These are phyloP conservation scores for Liparis tanakae DNA, from an alignment of 2,797 vertebrate species.

Conservation along the genomic window DNA sequence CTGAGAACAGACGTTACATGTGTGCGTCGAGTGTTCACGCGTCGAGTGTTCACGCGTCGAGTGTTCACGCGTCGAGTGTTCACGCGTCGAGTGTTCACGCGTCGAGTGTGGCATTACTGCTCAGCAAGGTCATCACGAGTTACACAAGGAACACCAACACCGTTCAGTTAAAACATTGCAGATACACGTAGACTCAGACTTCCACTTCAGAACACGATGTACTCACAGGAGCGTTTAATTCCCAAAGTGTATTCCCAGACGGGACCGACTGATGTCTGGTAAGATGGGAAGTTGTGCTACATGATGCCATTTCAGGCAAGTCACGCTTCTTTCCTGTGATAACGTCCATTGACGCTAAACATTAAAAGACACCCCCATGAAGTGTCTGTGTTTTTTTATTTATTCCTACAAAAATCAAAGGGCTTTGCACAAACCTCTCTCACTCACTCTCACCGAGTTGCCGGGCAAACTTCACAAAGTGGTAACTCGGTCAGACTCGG, in stretches of 20 bases:
- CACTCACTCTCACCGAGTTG: too few species aligned
- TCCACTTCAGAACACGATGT: background rate
- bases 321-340: background rate
- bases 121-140: background rate
- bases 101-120: slow-evolving; percentile 7
- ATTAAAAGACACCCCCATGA: background rate
- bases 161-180: background rate
- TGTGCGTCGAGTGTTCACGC: background rate
- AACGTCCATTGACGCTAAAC: background rate
- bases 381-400: background rate
- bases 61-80: background rate
- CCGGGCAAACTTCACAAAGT: too few species aligned
- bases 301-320: background rate
- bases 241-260: rapidly evolving
- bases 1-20: slow-evolving; percentile 3
- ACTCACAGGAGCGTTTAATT: background rate
- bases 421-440: slow-evolving; percentile 2
- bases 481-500: background rate
- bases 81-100: background rate
- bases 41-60: background rate
- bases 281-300: background rate
- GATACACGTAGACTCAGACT: background rate
- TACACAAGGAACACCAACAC: background rate
- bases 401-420: background rate
- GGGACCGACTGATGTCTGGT: background rate